Percentiles rank a stretch among this genome's conserved stretches.
These are phyloP conservation scores for Notodonta ziczac DNA, from an alignment of 2,888 invertebrate species.

Conservation along the genomic window DNA sequence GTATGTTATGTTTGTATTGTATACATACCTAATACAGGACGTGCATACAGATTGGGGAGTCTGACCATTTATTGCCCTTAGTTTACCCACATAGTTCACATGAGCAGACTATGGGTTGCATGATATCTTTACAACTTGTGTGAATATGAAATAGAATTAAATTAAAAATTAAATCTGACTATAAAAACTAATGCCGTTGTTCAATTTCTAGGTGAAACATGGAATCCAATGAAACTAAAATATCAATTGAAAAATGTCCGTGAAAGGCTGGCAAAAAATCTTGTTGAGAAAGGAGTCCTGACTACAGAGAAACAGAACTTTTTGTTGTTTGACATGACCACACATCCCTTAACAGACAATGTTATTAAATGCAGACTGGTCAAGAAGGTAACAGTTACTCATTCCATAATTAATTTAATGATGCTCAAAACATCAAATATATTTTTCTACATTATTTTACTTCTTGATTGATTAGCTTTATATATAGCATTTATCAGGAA, in stretches of 20 bases:
- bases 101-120: too few species aligned
- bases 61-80: too few species aligned
- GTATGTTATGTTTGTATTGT: too few species aligned
- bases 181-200: not conserved
- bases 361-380: constrained; percentile 97
- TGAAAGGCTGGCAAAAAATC: constrained; percentile 99
- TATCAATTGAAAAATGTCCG: constrained; percentile 99
- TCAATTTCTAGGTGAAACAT: constrained; percentile 93
- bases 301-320: constrained; percentile 99
- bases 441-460: not conserved
- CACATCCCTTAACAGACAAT: constrained; percentile 98
- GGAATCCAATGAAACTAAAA: constrained; percentile 99
- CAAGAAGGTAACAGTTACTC: constrained; percentile 89
- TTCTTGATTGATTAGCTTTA: too few species aligned
- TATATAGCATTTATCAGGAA: too few species aligned
- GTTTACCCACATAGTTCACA: too few species aligned
- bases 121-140: not conserved
- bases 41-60: too few species aligned
- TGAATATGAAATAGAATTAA: not conserved
- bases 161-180: not conserved
- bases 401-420: not conserved
- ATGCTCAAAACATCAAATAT: too few species aligned
- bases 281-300: constrained; percentile 99
- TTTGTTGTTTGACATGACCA: constrained; percentile 99
- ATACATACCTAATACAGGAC: too few species aligned